Base-by-base conservation (phyloP, 2,888 invertebrate genomes). In the Himalopsyche japonica region DNA sequence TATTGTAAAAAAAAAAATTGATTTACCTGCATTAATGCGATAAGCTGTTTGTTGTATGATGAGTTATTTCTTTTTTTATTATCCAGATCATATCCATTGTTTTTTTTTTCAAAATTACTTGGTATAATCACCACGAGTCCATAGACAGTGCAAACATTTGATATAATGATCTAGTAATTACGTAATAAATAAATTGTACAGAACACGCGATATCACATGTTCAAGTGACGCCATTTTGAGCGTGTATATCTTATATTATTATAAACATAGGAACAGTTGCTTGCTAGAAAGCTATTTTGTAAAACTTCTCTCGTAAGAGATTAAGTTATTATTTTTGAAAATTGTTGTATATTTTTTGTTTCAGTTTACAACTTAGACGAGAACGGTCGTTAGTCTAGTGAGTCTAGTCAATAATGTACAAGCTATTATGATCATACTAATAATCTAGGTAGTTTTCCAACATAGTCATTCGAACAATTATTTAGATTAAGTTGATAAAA, bases 111-210 rank as follows among this genome's bases (percentile, higher is more conserved):
- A 57, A n/a, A 70, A 70, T 70, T 70, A 70, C 70, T 70, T 15
- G 27, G 70, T 70, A 27, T 70, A 70, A 70, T 70, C 70, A 70
- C 70, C 70, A 70, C 27, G 70, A 70, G 10, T 70, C 70, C 70
- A 70, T 70, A 70, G 70, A 70, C 70, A 70, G 70, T 70, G 70
- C 70, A 70, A 70, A 70, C 70, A 70, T 70, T 70, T 70, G 70
- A 70, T 27, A 70, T 70, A 70, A 70, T 70, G 70, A 70, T 70
- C 70, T 70, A 30, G 70, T 70, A 70, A 70, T 70, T 70, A 70
- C 70, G 70, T 70, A 70, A 70, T 70, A 70, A 70, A 70, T 70
- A 70, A 70, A 70, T 70, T 70, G 70, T 70, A 70, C 27, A 70
- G 70, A 70, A 70, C 70, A 70, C 70, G 70, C 70, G 70, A 70